phyloP scores from a whole-genome alignment of 2,113 vertebrate species.

The Pyrgilauda ruficollis region DNA sequence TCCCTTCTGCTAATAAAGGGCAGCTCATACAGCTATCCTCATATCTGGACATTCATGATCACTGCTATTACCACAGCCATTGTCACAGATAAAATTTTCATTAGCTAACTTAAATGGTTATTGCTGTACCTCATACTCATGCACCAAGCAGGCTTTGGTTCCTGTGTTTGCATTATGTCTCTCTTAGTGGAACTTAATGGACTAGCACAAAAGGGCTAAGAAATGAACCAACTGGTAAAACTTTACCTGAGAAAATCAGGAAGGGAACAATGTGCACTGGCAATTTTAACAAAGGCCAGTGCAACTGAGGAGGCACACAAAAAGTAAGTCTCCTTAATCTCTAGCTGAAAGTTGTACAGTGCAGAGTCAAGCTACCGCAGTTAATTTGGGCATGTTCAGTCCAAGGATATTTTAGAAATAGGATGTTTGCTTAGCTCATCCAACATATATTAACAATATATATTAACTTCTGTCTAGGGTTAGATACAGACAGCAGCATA shows the following conservation, averaged over 20 bases:
- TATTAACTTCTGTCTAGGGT: too few relatives aligned
- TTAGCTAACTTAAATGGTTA: neutral
- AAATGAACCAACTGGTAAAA: neutral
- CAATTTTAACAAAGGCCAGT: neutral
- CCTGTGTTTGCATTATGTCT: neutral
- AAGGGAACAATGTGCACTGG: fast-evolving
- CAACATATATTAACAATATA: neutral
- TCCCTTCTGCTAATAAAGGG: neutral
- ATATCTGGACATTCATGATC: neutral
- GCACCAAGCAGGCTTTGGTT: neutral
- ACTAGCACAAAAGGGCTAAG: neutral
- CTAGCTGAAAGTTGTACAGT: neutral
- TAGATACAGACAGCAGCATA: neutral
- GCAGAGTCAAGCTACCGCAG: neutral
- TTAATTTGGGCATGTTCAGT: neutral
- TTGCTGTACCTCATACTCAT: neutral
- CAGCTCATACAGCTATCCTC: neutral
- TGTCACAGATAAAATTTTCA: neutral
- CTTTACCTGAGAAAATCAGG: neutral
- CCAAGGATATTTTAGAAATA: neutral
- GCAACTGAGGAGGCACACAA: fast-evolving
- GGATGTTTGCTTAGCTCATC: neutral
- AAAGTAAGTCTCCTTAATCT: neutral
- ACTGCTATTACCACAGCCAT: neutral
- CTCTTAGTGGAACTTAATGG: neutral